Percentiles rank a stretch among this genome's conserved stretches.
Evolutionary conservation across 2,113 vertebrate genomes (phyloP).

Genomic region (Pogona vitticeps): DNA sequence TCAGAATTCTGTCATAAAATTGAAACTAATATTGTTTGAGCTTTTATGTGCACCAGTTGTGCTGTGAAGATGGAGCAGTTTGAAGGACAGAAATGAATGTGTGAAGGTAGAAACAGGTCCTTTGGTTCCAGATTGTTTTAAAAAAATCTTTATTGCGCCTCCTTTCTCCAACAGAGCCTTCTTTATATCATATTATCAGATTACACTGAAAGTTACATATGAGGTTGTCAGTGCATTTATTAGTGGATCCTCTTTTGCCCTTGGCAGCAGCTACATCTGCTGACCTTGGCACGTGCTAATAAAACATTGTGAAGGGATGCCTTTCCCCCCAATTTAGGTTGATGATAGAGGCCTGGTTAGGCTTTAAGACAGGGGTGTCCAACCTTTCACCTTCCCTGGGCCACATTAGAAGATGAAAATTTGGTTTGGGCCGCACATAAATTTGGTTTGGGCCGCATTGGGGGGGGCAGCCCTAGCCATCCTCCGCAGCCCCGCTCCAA

Average conservation of each 20-base stretch:
- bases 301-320: not conserved
- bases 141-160: not conserved
- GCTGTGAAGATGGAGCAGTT: constrained; percentile 18
- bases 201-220: not conserved
- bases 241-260: not conserved
- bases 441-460: no score
- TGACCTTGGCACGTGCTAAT: not conserved
- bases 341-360: not conserved
- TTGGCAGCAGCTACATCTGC: not conserved
- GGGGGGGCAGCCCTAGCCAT: no score
- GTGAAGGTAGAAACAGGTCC: constrained; percentile 17
- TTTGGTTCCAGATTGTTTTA: not conserved
- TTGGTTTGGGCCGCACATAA: no score
- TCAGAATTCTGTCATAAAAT: constrained; percentile 43
- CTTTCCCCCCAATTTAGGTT: not conserved
- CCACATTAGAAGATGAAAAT: no score
- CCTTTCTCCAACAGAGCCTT: not conserved
- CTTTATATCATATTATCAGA: not conserved
- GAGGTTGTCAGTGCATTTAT: not conserved
- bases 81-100: not conserved
- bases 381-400: no score
- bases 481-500: no score
- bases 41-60: constrained; percentile 36
- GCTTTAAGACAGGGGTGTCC: not conserved
- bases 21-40: constrained; percentile 17